phyloP scores from a whole-genome alignment of 2,797 vertebrate genomes.

The Agapornis canus region DNA sequence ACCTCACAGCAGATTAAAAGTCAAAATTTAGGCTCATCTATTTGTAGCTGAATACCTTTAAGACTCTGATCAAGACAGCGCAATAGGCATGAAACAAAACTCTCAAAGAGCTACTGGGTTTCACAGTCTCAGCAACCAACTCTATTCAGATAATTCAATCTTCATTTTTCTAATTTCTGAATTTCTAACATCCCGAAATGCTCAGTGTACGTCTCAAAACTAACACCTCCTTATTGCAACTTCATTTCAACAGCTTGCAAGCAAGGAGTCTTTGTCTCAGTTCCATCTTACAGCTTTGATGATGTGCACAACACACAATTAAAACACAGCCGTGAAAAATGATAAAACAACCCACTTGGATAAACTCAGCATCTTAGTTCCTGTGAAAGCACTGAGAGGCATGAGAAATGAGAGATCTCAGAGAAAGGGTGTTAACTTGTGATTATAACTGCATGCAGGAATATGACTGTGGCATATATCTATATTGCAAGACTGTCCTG shows the following conservation, averaged over 20 bases:
- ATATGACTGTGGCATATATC: fast-evolving
- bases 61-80: slow-evolving; percentile 52
- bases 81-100: slow-evolving; percentile 21
- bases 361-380: background rate
- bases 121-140: slow-evolving; percentile 40
- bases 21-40: slow-evolving; percentile 46
- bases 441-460: background rate
- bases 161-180: slow-evolving; percentile 45
- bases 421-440: background rate
- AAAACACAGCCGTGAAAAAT: slow-evolving; percentile 22
- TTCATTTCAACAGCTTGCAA: slow-evolving; percentile 32
- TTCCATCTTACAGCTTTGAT: slow-evolving; percentile 37
- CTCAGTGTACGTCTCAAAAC: slow-evolving; percentile 48
- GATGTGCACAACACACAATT: background rate
- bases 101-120: slow-evolving; percentile 49
- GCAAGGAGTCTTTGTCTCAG: slow-evolving; percentile 42
- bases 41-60: slow-evolving; percentile 60
- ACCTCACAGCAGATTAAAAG: background rate
- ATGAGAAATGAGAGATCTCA: background rate
- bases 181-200: slow-evolving; percentile 27
- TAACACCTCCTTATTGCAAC: slow-evolving; percentile 49
- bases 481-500: fast-evolving
- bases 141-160: slow-evolving; percentile 21
- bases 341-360: background rate
- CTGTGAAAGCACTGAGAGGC: slow-evolving; percentile 6